Percentiles rank a stretch among this genome's conserved stretches.
These are phyloP conservation scores for Cryptophagus acutangulus DNA, from an alignment of 2,888 invertebrate species.

Conservation along the genomic window DNA sequence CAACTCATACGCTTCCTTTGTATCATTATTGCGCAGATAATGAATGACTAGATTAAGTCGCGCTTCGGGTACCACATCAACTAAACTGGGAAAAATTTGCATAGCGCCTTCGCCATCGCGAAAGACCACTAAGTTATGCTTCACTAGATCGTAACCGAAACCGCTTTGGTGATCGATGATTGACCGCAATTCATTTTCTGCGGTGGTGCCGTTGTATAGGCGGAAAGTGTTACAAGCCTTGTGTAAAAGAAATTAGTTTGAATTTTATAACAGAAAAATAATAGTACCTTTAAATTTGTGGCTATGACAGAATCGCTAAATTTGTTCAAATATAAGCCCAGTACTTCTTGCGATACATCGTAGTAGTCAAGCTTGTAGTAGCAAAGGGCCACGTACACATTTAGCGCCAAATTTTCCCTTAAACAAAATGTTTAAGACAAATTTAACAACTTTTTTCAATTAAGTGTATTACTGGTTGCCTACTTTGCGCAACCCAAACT, in stretches of 20 bases:
- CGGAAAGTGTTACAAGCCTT: conserved; percentile 78
- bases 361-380: conserved; percentile 98
- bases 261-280: conserved; percentile 3
- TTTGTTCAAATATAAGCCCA: conserved; percentile 86
- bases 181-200: conserved; percentile 84
- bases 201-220: conserved; percentile 90
- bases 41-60: conserved; percentile 93
- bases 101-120: conserved; percentile 89
- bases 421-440: conserved; percentile 32
- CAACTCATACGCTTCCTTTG: conserved; percentile 80
- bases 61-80: conserved; percentile 96
- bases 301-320: conserved; percentile 93
- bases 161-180: conserved; percentile 66
- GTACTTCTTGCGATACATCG: conserved; percentile 96
- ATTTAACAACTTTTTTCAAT: no score
- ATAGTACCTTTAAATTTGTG: conserved; percentile 85
- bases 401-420: conserved; percentile 87
- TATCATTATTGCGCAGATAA: conserved; percentile 82
- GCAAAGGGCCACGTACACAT: conserved; percentile 95
- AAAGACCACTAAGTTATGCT: conserved; percentile 94
- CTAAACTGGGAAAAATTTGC: conserved; percentile 80
- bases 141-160: conserved; percentile 87
- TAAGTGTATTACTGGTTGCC: no score
- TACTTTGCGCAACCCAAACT: no score
- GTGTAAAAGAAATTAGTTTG: no score